Evolutionary conservation across 1,140 invertebrate species (phyloP), one percentile per base, ranked within the genome.

Genomic region (Drosophila erecta): DNA sequence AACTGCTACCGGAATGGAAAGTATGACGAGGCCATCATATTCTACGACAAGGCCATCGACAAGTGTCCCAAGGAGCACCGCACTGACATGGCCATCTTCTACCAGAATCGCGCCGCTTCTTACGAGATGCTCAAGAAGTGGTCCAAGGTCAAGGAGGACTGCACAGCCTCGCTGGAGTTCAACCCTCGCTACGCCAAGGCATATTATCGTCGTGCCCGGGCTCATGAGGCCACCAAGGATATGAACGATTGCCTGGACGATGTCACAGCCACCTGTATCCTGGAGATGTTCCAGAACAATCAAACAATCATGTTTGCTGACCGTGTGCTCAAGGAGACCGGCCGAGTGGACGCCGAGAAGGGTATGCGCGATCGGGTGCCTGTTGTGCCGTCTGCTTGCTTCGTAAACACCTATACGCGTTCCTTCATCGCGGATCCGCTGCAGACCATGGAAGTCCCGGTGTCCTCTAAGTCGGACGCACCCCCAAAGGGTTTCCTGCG

Each of bases 71-170:
- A 93, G 10, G 95, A 96, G 41, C 94, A 96, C 78, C 93, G 93
- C 33, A 93, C 94, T 3, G 96, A 97, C 74, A 92, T 99, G 44
- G 95, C 98, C 4, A 98, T 96, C 12, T 98, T 97, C 92, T 98
- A 98, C 93, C 98, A 99, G 92, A 99, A 99, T 90, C 95, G 98
- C 90, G 98, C 98, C 5, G 98, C 98, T 40, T 96, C 97, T 24
- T 97, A 98, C 93, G 98, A 99, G 93, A 97, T 98, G 91, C 93
- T 98, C 93, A 96, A 96, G 93, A 97, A 98, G 92, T 97, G 95
- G 94, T 94, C 95, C 60, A 94, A 95, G 69, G 97, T 98, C 0
- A 95, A 97, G 78, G 94, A 95, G 70, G 98, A 99, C 92, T 98
- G 97, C 92, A 95, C 95, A 4, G 95, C 94, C 92, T 98, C 98